A percentile compares a stretch with the other conserved stretches of the same genome.
Evolutionary conservation across 2,797 vertebrate genomes (phyloP).

Genomic region (Alcedo atthis): DNA sequence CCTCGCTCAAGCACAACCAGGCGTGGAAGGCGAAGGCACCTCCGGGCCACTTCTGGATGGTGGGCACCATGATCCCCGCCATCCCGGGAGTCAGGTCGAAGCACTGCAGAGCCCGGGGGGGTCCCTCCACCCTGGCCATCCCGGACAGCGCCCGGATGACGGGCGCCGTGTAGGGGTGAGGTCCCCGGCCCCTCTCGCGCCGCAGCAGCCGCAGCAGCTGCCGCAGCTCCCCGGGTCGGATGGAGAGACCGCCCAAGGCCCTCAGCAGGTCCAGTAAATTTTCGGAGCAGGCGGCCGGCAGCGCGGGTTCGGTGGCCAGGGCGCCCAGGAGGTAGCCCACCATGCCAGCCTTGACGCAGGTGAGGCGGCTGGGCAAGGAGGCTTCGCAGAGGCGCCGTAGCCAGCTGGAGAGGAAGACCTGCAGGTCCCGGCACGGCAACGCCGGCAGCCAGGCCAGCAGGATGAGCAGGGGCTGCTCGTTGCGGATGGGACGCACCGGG

Average conservation of each 20-base stretch:
- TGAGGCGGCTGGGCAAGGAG: conserved; percentile 87
- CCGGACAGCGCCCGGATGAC: conserved; percentile 87
- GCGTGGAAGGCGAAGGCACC: conserved; percentile 92
- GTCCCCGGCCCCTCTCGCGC: conserved; percentile 60
- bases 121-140: conserved; percentile 86
- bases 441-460: conserved; percentile 91
- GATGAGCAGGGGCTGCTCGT: conserved; percentile 92
- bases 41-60: conserved; percentile 92
- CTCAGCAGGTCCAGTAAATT: conserved; percentile 88
- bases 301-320: conserved; percentile 75
- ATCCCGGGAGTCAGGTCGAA: conserved; percentile 94
- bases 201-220: conserved; percentile 85
- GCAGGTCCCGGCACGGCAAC: conserved; percentile 84
- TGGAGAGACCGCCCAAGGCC: conserved; percentile 88
- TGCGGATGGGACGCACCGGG: conserved; percentile 84
- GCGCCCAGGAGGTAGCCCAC: conserved; percentile 85
- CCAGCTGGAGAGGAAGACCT: conserved; percentile 87
- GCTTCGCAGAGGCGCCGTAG: conserved; percentile 87
- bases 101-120: conserved; percentile 86
- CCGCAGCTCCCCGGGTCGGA: conserved; percentile 88
- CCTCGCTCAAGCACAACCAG: conserved; percentile 91
- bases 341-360: conserved; percentile 92
- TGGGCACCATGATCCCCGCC: conserved; percentile 96
- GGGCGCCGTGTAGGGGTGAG: conserved; percentile 79
- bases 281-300: conserved; percentile 85